A percentile compares a stretch with the other conserved stretches of the same genome.
Evolutionary conservation across 2,888 invertebrate genomes (phyloP).

Genomic region (Pterostichus niger): DNA sequence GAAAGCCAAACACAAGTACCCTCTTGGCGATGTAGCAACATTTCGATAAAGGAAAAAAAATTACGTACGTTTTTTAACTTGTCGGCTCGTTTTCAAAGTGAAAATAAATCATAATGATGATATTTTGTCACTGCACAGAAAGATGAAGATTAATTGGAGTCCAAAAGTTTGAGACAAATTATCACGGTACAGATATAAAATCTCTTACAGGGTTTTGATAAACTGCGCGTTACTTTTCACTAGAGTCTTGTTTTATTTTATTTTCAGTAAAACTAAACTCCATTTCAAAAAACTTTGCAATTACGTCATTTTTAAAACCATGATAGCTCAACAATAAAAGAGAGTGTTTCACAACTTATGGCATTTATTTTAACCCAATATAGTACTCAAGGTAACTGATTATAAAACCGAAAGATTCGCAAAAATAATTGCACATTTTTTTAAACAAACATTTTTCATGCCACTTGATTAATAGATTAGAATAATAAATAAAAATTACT

Average conservation of each 20-base stretch:
- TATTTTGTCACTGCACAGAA: neutral
- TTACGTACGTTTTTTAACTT: neutral
- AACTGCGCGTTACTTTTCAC: neutral
- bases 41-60: slow-evolving; percentile 1
- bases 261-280: too few relatives aligned
- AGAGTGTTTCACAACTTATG: too few relatives aligned
- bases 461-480: too few relatives aligned
- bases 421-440: too few relatives aligned
- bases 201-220: neutral
- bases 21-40: neutral
- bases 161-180: slow-evolving; percentile 7
- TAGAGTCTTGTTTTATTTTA: neutral
- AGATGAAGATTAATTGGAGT: slow-evolving; percentile 8
- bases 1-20: neutral
- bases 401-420: too few relatives aligned
- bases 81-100: neutral
- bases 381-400: too few relatives aligned
- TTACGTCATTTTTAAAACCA: too few relatives aligned
- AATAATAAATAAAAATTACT: too few relatives aligned
- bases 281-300: too few relatives aligned
- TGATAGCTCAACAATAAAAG: too few relatives aligned
- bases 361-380: too few relatives aligned
- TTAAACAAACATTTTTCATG: too few relatives aligned
- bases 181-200: neutral
- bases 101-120: neutral